These are phyloP conservation scores for Oxyruncus cristatus DNA, from an alignment of 2,113 vertebrate genomes.

Conservation along the genomic window DNA sequence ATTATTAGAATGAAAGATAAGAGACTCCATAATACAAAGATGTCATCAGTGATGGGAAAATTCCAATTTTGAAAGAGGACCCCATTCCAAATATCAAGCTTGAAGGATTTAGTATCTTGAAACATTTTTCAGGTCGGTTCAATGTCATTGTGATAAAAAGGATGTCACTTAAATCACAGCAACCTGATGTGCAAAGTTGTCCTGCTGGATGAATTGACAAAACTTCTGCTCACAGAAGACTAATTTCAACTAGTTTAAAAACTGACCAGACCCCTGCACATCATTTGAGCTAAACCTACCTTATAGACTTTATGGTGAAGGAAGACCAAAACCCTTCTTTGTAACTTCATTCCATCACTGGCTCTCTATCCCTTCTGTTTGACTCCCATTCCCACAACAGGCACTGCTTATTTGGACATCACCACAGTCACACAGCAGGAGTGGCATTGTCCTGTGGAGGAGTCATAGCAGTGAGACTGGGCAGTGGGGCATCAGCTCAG, in stretches of 20 bases:
- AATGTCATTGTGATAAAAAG: slow-evolving; percentile 47
- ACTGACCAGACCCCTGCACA: not conserved
- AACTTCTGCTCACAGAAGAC: not conserved
- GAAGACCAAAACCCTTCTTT: not conserved
- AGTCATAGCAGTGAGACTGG: not conserved
- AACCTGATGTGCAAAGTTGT: slow-evolving; percentile 19
- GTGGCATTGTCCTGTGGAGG: not conserved
- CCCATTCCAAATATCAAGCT: slow-evolving; percentile 46
- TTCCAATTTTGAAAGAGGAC: slow-evolving; percentile 46
- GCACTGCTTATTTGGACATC: not conserved
- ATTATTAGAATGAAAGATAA: slow-evolving; percentile 53
- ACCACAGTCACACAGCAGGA: not conserved
- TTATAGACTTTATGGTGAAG: not conserved
- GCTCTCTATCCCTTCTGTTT: not conserved
- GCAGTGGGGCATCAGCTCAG: not conserved
- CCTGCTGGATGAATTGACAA: not conserved
- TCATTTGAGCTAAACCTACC: not conserved
- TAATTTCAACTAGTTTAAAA: not conserved
- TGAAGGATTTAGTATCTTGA: slow-evolving; percentile 60
- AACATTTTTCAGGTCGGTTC: slow-evolving; percentile 57
- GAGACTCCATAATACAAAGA: slow-evolving; percentile 32
- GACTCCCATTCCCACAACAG: not conserved
- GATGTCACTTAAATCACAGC: slow-evolving; percentile 48
- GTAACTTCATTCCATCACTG: not conserved
- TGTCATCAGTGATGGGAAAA: slow-evolving; percentile 40